Evolutionary conservation across 2,113 vertebrate genomes (phyloP).

Genomic region (Lepus europaeus): DNA sequence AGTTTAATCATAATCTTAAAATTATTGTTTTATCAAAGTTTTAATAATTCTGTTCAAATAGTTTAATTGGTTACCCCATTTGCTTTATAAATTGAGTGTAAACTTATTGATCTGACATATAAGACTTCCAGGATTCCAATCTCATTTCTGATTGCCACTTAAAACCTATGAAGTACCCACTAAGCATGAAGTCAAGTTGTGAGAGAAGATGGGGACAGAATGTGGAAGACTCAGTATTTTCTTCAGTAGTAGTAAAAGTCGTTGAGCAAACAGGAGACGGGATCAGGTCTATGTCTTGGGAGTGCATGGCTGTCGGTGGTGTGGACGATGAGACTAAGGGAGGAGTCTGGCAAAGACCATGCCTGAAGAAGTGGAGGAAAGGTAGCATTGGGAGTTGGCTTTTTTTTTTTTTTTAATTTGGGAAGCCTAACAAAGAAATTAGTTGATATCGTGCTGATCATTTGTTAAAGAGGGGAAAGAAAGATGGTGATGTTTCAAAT

Average conservation of each 20-base stretch:
- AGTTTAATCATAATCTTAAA: no score
- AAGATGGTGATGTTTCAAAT: background rate
- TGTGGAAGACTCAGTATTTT: background rate
- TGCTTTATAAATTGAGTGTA: no score
- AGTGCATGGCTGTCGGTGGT: background rate
- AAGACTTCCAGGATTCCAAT: no score
- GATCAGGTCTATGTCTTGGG: background rate
- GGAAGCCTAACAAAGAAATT: background rate
- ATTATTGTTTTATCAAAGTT: no score
- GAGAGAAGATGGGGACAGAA: background rate
- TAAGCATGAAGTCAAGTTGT: background rate
- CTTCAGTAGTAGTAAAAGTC: conserved; percentile 14
- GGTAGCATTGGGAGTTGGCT: background rate
- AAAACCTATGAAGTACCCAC: background rate
- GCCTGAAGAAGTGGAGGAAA: background rate
- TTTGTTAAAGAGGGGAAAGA: background rate
- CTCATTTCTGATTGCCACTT: no score
- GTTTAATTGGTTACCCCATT: no score
- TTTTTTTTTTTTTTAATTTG: conserved; percentile 16
- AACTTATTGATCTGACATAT: no score
- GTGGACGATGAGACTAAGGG: background rate
- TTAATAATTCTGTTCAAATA: no score
- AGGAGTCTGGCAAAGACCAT: background rate
- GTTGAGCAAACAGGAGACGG: background rate
- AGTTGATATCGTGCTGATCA: background rate